These are phyloP conservation scores for Sesia apiformis DNA, from an alignment of 2,888 invertebrate species.

Conservation along the genomic window DNA sequence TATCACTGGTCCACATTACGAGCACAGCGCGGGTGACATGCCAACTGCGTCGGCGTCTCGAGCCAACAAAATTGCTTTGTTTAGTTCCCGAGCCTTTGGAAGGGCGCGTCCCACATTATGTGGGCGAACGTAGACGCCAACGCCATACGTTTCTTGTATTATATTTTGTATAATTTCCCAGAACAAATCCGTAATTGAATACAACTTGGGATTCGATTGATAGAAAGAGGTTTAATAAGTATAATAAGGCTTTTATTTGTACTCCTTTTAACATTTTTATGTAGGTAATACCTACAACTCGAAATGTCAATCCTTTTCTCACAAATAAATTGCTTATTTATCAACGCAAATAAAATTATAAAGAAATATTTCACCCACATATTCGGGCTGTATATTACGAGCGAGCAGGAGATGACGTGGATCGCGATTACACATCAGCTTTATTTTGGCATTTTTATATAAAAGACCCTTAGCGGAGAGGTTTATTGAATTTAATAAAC, in stretches of 20 bases:
- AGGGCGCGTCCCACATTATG: conserved; percentile 38
- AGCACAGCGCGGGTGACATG: conserved; percentile 34
- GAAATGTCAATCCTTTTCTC: too few species aligned
- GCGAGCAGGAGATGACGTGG: background rate
- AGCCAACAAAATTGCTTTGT: conserved; percentile 57
- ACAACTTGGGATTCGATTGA: background rate
- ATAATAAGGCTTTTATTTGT: background rate
- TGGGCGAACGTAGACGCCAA: conserved; percentile 21
- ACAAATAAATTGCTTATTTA: too few species aligned
- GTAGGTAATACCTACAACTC: too few species aligned
- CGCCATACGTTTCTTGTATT: conserved; percentile 24
- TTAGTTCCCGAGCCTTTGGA: conserved; percentile 28
- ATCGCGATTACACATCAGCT: conserved; percentile 2
- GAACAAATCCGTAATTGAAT: conserved; percentile 12
- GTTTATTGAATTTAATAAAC: conserved; percentile 11
- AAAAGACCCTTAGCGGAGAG: conserved; percentile 7
- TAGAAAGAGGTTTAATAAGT: background rate
- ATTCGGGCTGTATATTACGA: background rate
- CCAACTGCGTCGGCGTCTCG: conserved; percentile 39
- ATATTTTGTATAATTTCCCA: conserved; percentile 32
- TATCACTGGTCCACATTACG: conserved; percentile 41
- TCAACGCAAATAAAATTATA: too few species aligned
- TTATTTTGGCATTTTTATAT: conserved; percentile 9
- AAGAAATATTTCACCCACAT: background rate
- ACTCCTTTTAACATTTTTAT: background rate